These are phyloP conservation scores for Craseonycteris thonglongyai DNA, from an alignment of 2,113 vertebrate species.

Conservation along the genomic window DNA sequence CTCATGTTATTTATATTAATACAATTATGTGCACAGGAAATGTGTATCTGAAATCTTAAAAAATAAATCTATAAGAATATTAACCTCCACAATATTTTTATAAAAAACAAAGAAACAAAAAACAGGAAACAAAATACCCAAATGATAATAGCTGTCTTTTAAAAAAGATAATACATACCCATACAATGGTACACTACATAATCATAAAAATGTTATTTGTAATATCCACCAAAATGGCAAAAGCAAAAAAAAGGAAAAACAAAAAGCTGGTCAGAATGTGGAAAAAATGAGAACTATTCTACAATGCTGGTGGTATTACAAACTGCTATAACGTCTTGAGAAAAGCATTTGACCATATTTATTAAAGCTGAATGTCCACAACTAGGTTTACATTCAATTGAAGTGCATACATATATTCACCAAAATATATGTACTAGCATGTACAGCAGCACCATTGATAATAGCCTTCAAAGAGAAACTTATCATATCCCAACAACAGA, in stretches of 20 bases:
- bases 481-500: neutral
- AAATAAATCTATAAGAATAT: neutral
- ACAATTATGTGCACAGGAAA: neutral
- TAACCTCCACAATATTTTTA: neutral
- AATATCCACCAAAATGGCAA: neutral
- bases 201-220: neutral
- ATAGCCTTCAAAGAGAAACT: neutral
- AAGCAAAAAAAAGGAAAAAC: neutral
- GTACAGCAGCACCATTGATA: neutral
- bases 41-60: neutral
- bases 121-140: no score
- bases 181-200: neutral
- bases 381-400: neutral
- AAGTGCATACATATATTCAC: neutral
- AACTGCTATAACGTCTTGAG: neutral
- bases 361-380: neutral
- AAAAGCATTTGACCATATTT: neutral
- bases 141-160: neutral
- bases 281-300: neutral
- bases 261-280: neutral
- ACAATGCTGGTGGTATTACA: neutral
- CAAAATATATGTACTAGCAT: neutral
- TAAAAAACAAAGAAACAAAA: neutral
- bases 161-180: neutral
- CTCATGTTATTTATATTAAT: neutral